phyloP scores from a whole-genome alignment of 2,113 vertebrate species.

The Silurus asotus region DNA sequence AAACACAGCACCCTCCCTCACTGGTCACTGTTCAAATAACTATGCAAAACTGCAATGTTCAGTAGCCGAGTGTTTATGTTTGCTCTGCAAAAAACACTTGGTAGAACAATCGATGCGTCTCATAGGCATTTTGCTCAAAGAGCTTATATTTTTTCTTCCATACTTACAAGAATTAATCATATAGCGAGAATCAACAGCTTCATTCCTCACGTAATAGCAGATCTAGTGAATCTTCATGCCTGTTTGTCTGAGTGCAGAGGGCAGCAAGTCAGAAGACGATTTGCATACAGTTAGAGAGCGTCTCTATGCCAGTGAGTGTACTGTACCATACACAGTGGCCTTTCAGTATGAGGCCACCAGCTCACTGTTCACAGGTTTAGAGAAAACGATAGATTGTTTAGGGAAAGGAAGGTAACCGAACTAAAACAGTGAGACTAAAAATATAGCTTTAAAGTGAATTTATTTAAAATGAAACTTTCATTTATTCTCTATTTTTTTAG shows the following conservation, averaged over 20 bases:
- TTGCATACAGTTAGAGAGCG: slow-evolving; percentile 77
- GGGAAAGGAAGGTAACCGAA: slow-evolving; percentile 6
- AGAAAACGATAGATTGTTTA: slow-evolving; percentile 20
- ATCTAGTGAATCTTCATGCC: not conserved
- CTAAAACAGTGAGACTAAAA: not conserved
- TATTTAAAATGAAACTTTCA: not conserved
- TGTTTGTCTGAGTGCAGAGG: slow-evolving; percentile 25
- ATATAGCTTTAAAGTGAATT: not conserved
- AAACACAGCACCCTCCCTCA: slow-evolving; percentile 50
- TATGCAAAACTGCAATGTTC: slow-evolving; percentile 54
- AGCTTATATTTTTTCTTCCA: not conserved
- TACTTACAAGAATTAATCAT: not conserved
- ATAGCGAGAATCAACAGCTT: not conserved
- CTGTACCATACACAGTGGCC: slow-evolving; percentile 60
- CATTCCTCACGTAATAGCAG: not conserved
- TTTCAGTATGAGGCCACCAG: slow-evolving; percentile 23
- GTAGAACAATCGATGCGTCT: not conserved
- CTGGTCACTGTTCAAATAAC: slow-evolving; percentile 52
- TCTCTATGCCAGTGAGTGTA: slow-evolving; percentile 57
- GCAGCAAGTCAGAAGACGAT: slow-evolving; percentile 50
- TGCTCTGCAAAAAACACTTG: slow-evolving; percentile 11
- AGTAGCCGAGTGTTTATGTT: slow-evolving; percentile 43
- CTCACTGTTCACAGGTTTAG: slow-evolving; percentile 18
- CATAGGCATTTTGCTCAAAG: not conserved
- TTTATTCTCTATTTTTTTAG: not conserved